Evolutionary conservation across 1,140 invertebrate species (phyloP).

Genomic region (Dendroctonus valens): DNA sequence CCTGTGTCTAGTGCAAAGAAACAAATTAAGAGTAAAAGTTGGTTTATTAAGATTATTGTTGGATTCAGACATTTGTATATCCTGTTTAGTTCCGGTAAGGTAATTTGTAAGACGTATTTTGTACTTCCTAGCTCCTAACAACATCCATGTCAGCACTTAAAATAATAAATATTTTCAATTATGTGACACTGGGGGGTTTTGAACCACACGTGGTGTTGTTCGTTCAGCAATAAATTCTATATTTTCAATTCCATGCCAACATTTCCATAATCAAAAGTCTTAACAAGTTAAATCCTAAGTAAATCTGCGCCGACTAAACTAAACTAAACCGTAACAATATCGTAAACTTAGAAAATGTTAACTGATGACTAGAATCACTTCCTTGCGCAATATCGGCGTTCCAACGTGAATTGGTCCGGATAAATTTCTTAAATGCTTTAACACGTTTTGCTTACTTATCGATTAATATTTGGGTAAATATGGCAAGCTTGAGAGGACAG

Average conservation of each 20-base stretch:
- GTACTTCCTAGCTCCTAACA: slow-evolving; percentile 3
- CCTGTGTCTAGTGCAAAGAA: slow-evolving; percentile 3
- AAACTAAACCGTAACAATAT: slow-evolving; percentile 10
- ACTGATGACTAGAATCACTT: slow-evolving; percentile 14
- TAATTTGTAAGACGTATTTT: slow-evolving; percentile 1
- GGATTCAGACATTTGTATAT: neutral
- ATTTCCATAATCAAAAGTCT: too few species aligned
- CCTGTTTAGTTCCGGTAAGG: slow-evolving; percentile 1
- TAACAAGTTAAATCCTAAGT: too few species aligned
- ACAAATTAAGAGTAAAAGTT: neutral
- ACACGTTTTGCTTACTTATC: too few species aligned
- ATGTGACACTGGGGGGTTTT: neutral
- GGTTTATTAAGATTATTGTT: neutral
- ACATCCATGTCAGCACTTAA: slow-evolving; percentile 2
- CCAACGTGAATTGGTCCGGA: too few species aligned
- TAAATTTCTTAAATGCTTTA: too few species aligned
- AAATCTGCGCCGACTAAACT: neutral
- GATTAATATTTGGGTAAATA: too few species aligned
- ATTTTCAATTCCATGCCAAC: too few species aligned
- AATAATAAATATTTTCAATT: slow-evolving; percentile 4
- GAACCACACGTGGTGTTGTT: too few species aligned
- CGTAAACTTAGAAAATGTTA: slow-evolving; percentile 8
- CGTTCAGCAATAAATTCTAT: too few species aligned
- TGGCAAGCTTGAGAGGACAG: too few species aligned
- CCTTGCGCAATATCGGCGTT: neutral